Evolutionary conservation across 2,797 vertebrate genomes (phyloP), one percentile per base, ranked within the genome.

Genomic region (Picus viridis): DNA sequence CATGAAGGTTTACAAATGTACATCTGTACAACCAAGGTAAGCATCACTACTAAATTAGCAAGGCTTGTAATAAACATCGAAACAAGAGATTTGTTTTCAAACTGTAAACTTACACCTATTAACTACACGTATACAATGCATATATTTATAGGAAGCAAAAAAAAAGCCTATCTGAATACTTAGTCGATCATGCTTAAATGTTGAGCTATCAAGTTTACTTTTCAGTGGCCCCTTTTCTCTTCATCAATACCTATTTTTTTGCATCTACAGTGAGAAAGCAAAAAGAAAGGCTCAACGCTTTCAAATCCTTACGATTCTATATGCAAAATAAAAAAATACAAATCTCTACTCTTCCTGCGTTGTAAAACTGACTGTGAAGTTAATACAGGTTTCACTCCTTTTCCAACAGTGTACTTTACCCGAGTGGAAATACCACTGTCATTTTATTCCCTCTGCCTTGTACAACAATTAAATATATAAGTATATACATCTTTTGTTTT

Each of bases 1-100:
- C 98, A 98, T 99, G 98, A 98, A 99, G 98, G 99, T 99, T 99
- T 99, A 99, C 99, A 99, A 99, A 99, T 99, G 98, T 99, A 99
- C 99, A 99, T 99, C 99, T 99, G 99, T 99, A 99, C 99, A 99
- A 98, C 98, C 98, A 98, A 99, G 98, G 98, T 98, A 98, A 99
- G 98, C 98, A 96, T 98, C 98, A 99, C 98, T 99, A 99, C 98
- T 98, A 98, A 98, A 98, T 98, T 98, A 99, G 99, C 99, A 99
- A 99, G 98, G 98, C 98, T 98, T 98, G 98, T 98, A 97, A 97
- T 98, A 97, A 99, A 99, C 98, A 98, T 97, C 94, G 97, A 99
- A 98, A 99, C 97, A 88, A 99, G 98, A 98, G 96, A 98, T 98
- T 93, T 96, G 95, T 96, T 97, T 97, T 96, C 96, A 95, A 98